These are phyloP conservation scores for Leptinotarsa texana DNA, from an alignment of 1,140 invertebrate species.

Conservation along the genomic window DNA sequence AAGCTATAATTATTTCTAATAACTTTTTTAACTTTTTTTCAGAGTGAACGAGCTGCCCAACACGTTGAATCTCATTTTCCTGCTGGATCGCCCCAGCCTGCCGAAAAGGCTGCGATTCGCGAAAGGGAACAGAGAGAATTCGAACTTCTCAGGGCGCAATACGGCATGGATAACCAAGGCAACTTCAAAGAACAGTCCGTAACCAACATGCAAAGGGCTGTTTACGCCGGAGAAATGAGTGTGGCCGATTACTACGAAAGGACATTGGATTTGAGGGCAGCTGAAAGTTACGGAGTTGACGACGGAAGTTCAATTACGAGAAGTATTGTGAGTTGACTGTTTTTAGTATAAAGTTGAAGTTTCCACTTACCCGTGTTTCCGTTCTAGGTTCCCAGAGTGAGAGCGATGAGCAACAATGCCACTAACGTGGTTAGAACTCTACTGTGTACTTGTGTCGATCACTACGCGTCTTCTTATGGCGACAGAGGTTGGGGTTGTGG, in stretches of 20 bases:
- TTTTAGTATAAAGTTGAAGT: background rate
- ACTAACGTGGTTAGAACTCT: conserved; percentile 70
- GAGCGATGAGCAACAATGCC: conserved; percentile 68
- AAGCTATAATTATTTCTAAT: too few relatives aligned
- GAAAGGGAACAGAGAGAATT: conserved; percentile 79
- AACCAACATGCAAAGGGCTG: conserved; percentile 80
- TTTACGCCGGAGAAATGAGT: conserved; percentile 81
- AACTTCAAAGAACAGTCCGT: conserved; percentile 74
- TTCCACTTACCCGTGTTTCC: background rate
- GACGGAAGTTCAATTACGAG: conserved; percentile 78
- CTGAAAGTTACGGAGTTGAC: conserved; percentile 78
- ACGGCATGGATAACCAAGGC: conserved; percentile 84
- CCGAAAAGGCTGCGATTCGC: conserved; percentile 71
- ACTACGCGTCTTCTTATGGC: conserved; percentile 85
- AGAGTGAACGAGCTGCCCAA: conserved; percentile 58
- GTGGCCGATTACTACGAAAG: conserved; percentile 84
- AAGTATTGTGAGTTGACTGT: conserved; percentile 46
- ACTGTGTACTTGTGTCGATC: conserved; percentile 79
- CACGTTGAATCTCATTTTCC: conserved; percentile 56
- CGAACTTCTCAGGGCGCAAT: conserved; percentile 78
- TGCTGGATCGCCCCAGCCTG: conserved; percentile 46
- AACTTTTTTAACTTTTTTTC: background rate
- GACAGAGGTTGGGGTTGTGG: conserved; percentile 91
- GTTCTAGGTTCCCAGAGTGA: conserved; percentile 72
- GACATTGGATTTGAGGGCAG: conserved; percentile 73